phyloP scores from a whole-genome alignment of 2,113 vertebrate genomes.

The Nannospalax galili region DNA sequence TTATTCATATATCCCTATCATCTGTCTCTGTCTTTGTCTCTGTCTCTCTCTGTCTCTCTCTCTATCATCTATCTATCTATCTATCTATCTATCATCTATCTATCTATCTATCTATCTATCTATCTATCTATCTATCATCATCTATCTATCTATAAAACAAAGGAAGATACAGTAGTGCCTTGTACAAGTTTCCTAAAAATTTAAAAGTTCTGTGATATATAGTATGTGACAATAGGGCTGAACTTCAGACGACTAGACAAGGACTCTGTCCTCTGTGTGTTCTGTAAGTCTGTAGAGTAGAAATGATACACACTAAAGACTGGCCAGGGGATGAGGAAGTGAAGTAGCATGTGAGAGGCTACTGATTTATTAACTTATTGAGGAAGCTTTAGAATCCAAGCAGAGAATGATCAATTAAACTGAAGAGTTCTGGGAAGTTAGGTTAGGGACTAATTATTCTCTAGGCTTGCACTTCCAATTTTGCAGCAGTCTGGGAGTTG shows the following conservation, averaged over 20 bases:
- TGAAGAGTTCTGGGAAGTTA: constrained; percentile 16
- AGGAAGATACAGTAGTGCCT: too few relatives aligned
- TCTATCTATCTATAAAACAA: too few relatives aligned
- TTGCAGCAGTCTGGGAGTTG: constrained; percentile 28
- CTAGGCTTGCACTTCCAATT: constrained; percentile 17
- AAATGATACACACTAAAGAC: background rate
- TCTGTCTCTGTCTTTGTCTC: too few relatives aligned
- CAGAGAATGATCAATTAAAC: constrained; percentile 22
- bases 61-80: too few relatives aligned
- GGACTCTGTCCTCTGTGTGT: background rate
- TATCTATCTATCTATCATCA: too few relatives aligned
- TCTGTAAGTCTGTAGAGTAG: background rate
- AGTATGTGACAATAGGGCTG: background rate
- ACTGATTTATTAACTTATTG: constrained; percentile 32
- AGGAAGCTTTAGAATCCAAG: background rate
- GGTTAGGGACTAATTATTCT: constrained; percentile 47
- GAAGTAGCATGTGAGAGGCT: background rate
- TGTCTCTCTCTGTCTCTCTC: too few relatives aligned
- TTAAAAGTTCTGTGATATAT: background rate
- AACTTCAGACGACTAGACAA: background rate
- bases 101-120: too few relatives aligned
- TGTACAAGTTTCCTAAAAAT: too few relatives aligned
- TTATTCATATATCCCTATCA: too few relatives aligned
- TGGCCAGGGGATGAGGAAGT: background rate
- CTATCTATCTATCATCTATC: too few relatives aligned